Conservation (phyloP, 2,888 invertebrate species). For the Brachyptera putata region DNA sequence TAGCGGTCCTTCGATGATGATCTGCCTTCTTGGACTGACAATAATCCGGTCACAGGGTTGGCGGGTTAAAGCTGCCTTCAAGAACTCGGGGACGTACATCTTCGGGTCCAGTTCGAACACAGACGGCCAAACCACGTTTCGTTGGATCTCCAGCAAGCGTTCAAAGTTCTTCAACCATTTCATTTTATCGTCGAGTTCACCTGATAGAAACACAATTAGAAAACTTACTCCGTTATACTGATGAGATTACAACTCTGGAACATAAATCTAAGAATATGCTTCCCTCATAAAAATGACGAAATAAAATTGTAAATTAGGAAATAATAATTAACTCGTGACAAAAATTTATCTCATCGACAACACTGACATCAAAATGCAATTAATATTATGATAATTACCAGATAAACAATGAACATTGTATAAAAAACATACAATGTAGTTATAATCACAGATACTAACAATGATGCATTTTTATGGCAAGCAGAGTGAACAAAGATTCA, state of each 20-base stretch:
- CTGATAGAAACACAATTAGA: conserved; percentile 36
- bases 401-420: too few relatives aligned
- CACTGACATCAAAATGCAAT: too few relatives aligned
- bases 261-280: too few relatives aligned
- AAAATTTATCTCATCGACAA: too few relatives aligned
- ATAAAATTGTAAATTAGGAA: neutral
- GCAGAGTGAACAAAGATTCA: too few relatives aligned
- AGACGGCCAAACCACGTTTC: conserved; percentile 58
- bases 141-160: conserved; percentile 56
- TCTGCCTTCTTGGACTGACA: conserved; percentile 49
- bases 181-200: conserved; percentile 60
- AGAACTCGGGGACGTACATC: conserved; percentile 47
- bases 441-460: too few relatives aligned
- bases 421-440: too few relatives aligned
- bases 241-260: too few relatives aligned
- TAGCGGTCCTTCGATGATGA: conserved; percentile 46
- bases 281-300: neutral
- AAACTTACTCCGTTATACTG: too few relatives aligned
- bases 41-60: conserved; percentile 59
- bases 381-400: too few relatives aligned
- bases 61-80: conserved; percentile 51
- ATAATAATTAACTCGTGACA: too few relatives aligned
- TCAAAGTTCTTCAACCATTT: conserved; percentile 63
- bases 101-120: conserved; percentile 56
- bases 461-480: too few relatives aligned